These are phyloP conservation scores for Deilephila elpenor DNA, from an alignment of 2,888 invertebrate species.

Conservation along the genomic window DNA sequence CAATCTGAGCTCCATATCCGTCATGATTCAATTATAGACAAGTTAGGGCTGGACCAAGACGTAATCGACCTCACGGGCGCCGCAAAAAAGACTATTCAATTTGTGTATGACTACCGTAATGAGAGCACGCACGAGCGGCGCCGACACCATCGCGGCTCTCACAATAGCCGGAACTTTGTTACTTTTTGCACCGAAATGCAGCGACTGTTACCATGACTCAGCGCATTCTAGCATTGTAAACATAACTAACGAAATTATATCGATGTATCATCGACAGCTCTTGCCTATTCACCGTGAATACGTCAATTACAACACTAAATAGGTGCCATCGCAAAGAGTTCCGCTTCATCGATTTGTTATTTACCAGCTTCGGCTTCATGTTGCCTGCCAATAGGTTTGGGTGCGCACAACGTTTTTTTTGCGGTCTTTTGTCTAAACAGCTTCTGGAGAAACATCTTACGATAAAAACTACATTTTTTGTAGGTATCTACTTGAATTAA, in stretches of 20 bases:
- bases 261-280: constrained; percentile 64
- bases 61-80: constrained; percentile 59
- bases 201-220: constrained; percentile 66
- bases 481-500: background rate
- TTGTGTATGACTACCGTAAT: constrained; percentile 76
- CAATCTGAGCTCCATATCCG: constrained; percentile 33
- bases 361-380: constrained; percentile 40
- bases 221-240: constrained; percentile 70
- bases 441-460: background rate
- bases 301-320: constrained; percentile 63
- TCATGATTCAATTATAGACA: constrained; percentile 68
- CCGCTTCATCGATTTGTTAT: constrained; percentile 54
- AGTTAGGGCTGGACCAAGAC: constrained; percentile 68
- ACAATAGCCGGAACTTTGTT: constrained; percentile 56
- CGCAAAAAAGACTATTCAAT: constrained; percentile 75
- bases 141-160: constrained; percentile 47
- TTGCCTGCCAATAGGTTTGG: constrained; percentile 36
- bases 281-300: constrained; percentile 64
- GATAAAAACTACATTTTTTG: background rate
- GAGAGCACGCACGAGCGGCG: constrained; percentile 70
- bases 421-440: background rate
- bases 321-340: constrained; percentile 48
- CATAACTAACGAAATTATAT: constrained; percentile 73
- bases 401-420: constrained; percentile 3
- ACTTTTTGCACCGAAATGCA: constrained; percentile 79